Evolutionary conservation across 2,888 invertebrate genomes (phyloP).

Genomic region (Meandrusa payeni): DNA sequence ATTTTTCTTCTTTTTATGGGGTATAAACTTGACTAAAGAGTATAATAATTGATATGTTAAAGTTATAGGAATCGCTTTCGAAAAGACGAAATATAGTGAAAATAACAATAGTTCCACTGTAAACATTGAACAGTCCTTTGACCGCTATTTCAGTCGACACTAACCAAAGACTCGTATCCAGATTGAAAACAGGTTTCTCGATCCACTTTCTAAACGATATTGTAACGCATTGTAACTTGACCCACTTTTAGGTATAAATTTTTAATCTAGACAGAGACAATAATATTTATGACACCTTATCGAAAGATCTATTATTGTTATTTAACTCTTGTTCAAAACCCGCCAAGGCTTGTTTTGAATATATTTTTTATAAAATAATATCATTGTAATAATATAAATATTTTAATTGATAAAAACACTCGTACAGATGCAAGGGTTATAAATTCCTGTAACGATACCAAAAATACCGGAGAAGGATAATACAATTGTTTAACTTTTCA

Average conservation of each 20-base stretch:
- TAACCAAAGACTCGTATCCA: conserved; percentile 29
- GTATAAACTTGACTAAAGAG: no score
- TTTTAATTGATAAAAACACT: no score
- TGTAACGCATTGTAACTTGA: conserved; percentile 36
- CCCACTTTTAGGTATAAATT: conserved; percentile 34
- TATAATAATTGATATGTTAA: no score
- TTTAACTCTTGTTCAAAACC: conserved; percentile 5
- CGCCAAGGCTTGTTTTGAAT: conserved; percentile 18
- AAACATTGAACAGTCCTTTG: conserved; percentile 11
- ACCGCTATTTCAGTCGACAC: conserved; percentile 18
- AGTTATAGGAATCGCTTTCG: no score
- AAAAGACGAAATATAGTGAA: no score
- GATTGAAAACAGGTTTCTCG: conserved; percentile 35
- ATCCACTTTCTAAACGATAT: conserved; percentile 38
- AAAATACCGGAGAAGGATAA: no score
- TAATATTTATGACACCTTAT: conserved; percentile 16
- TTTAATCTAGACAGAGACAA: conserved; percentile 18
- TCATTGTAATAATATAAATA: no score
- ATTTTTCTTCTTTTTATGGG: no score
- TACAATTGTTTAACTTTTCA: no score
- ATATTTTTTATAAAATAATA: conserved; percentile 3
- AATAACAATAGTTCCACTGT: no score
- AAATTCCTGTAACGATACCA: no score
- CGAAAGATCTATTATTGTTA: conserved; percentile 5
- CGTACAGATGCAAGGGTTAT: no score